Percentiles rank a stretch among this genome's conserved stretches.
Conservation (phyloP, 2,113 vertebrate species). For the Coryphaenoides rupestris region DNA sequence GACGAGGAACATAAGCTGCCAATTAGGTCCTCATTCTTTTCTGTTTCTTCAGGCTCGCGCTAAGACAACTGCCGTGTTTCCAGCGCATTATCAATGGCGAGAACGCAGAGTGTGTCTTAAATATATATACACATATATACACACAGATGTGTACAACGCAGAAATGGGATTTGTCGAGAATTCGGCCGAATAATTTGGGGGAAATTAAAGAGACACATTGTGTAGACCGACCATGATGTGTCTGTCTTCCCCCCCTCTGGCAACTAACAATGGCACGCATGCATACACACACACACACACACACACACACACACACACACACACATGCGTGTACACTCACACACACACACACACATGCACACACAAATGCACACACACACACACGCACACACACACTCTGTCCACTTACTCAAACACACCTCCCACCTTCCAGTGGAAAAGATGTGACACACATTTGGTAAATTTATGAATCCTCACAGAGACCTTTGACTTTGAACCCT, state of each 20-base stretch:
- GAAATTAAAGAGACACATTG: too few relatives aligned
- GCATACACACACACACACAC: not conserved
- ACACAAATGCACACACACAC: slow-evolving; percentile 1
- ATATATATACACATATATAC: too few relatives aligned
- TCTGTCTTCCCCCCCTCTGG: too few relatives aligned
- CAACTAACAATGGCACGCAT: not conserved
- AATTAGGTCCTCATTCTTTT: slow-evolving; percentile 52
- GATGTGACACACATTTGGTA: not conserved
- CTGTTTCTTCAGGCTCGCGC: slow-evolving; percentile 40
- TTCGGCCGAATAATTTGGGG: too few relatives aligned
- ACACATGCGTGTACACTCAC: not conserved
- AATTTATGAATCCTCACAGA: slow-evolving; percentile 14
- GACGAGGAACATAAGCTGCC: slow-evolving; percentile 54
- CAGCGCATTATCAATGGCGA: not conserved
- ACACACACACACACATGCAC: slow-evolving; percentile 6
- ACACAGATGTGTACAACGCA: too few relatives aligned
- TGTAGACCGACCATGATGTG: too few relatives aligned
- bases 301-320: not conserved
- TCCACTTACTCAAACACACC: too few relatives aligned
- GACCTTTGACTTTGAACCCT: slow-evolving; percentile 33
- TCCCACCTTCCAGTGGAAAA: not conserved
- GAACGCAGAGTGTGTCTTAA: too few relatives aligned
- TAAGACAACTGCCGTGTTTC: too few relatives aligned
- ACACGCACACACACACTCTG: not conserved
- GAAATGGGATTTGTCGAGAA: too few relatives aligned